Evolutionary conservation across 2,797 vertebrate species (phyloP), one percentile per base, ranked within the genome.

Genomic region (Darevskia mixta): DNA sequence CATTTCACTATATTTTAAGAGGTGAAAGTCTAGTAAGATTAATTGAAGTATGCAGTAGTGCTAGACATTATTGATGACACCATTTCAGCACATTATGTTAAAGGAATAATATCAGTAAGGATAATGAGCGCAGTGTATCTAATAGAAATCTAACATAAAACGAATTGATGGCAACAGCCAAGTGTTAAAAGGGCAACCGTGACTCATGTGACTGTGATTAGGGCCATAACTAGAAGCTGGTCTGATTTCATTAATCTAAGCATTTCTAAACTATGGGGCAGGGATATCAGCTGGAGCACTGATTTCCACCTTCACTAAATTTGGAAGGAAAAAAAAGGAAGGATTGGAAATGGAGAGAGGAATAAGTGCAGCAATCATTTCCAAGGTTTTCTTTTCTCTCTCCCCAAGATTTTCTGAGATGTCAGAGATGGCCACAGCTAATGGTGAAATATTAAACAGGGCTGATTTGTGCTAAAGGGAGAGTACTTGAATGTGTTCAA

Each of bases 111-210:
- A 75, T 81, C 69, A 66, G 43, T 61, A 88, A 55, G 78, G 69
- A 64, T 81, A 85, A 89, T 81, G 77, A 77, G 13, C 20, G 13
- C 20, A 58, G 41, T 35, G 77, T 76, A 38, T 76, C 29, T 79
- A 88, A 85, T n/a, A 66, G 69, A 85, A 89, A 89, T 85, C 41
- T 66, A 38, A 89, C 69, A 41, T 82, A 69, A 85, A 85, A 81
- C 9, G 71, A 85, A 81, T 89, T 89, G 78, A 86, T 85, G 55
- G 72, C 25, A 76, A 55, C 58, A 89, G 35, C 29, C 38, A 85
- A 85, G 41, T 58, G 49, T 67, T 81, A 58, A 86, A 89, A 86
- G 35, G 71, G n/a, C 78, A 81, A 32, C 69, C 13, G 3, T 89
- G 55, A 49, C 61, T 81, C 71, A 58, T 55, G 58, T 79, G 69